Evolutionary conservation across 2,888 invertebrate genomes (phyloP), one percentile per base, ranked within the genome.

Genomic region (Sminthurinus aureus): DNA sequence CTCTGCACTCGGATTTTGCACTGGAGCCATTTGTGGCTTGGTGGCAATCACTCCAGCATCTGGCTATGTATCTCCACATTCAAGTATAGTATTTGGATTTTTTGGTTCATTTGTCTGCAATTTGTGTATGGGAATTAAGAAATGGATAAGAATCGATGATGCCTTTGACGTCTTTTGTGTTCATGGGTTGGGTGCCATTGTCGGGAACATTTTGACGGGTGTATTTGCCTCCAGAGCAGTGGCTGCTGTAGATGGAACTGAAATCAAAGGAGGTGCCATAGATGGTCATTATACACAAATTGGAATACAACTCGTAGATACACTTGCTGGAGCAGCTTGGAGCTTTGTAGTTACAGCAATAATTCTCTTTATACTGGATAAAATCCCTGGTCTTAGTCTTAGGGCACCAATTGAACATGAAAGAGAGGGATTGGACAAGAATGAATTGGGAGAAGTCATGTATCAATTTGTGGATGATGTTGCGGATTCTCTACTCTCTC

Each of bases 271-370:
- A 0, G 88, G 88, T 8, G 86, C 86, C 86, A 20, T 88, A 15
- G 88, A 88, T 58, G 87, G 87, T 22, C 85, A 88, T 77, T 88
- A 85, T 85, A 81, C 82, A 2, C 88, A 88, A 82, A 82, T 88
- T 38, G 82, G 74, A n/a, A 85, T 84, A 69, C 88, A 88, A 80
- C 3, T 69, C 0, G 20, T 87, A 12, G 87, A 87, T 71, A 82
- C 87, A 15, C 75, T 85, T 0, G 87, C 87, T 12, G 86, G 85
- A 11, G 84, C 83, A 9, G 81, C 58, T 0, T 88, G 88, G 88
- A 79, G 85, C 0, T 88, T 88, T 81, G 69, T 81, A 6, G 83
- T 86, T 83, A 87, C 88, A 15, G 83, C 82, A 38, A 69, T 87
- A 0, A 86, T 88, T 18, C 79, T 88, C 8, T 86, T 85, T 71